Evolutionary conservation across 2,888 invertebrate genomes (phyloP).

Genomic region (Chrysotoxum bicinctum): DNA sequence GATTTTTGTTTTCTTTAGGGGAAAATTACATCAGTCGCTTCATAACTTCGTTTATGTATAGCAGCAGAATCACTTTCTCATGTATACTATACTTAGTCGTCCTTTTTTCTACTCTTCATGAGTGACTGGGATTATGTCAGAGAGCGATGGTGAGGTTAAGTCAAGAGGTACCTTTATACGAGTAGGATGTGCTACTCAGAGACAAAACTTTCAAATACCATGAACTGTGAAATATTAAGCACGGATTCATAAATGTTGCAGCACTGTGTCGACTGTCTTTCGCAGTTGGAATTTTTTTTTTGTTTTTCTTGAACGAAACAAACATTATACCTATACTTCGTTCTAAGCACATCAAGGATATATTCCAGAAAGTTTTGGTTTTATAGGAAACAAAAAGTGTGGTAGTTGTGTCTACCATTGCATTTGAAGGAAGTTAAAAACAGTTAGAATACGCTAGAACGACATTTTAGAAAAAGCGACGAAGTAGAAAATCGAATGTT

Average conservation of each 20-base stretch:
- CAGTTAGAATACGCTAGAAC: neutral
- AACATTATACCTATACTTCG: neutral
- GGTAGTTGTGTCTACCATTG: neutral
- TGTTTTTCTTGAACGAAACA: slow-evolving; percentile 5
- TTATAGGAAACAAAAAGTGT: neutral
- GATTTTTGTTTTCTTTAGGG: slow-evolving; percentile 13
- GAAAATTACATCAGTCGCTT: slow-evolving; percentile 50
- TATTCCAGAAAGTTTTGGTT: neutral
- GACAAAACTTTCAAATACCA: slow-evolving; percentile 20
- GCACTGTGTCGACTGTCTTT: slow-evolving; percentile 10
- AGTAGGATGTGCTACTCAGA: slow-evolving; percentile 7
- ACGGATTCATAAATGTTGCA: slow-evolving; percentile 28
- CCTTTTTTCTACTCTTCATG: neutral
- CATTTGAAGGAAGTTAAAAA: neutral
- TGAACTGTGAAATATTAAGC: slow-evolving; percentile 27
- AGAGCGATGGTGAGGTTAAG: neutral
- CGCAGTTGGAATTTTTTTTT: neutral
- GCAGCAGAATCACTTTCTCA: slow-evolving; percentile 1
- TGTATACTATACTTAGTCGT: neutral
- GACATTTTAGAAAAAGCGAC: neutral
- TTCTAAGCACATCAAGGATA: neutral
- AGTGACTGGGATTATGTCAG: slow-evolving; percentile 5
- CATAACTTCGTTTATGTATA: slow-evolving; percentile 22
- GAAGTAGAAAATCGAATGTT: neutral
- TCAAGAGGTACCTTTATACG: neutral